Evolutionary conservation across 2,113 vertebrate genomes (phyloP).

Genomic region (Paedocypris sp.): DNA sequence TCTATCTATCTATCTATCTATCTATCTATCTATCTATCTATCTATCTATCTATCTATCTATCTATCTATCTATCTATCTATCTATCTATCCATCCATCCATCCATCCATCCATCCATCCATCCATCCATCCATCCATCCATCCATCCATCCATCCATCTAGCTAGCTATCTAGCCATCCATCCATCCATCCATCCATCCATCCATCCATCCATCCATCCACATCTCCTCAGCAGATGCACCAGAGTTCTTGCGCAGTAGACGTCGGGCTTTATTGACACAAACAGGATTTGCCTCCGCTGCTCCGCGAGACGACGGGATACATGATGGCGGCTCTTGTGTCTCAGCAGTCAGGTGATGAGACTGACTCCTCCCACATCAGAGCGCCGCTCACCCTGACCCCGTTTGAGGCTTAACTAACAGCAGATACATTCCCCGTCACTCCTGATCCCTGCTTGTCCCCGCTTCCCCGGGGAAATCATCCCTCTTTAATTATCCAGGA

Average conservation of each 20-base stretch:
- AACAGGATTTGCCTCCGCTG: constrained; percentile 14
- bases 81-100: no score
- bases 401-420: constrained; percentile 44
- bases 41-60: no score
- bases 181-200: no score
- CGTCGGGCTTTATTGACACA: constrained; percentile 22
- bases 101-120: no score
- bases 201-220: no score
- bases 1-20: no score
- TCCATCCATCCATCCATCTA: no score
- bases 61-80: no score
- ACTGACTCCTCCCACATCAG: constrained; percentile 29
- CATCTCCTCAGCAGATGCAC: constrained; percentile 19
- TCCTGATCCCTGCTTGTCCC: constrained; percentile 33
- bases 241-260: constrained; percentile 6
- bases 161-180: no score
- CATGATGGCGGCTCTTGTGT: constrained; percentile 28
- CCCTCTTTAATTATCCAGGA: constrained; percentile 48
- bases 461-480: constrained; percentile 38
- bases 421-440: constrained; percentile 37
- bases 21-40: no score
- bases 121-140: no score
- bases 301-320: constrained; percentile 14
- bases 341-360: constrained; percentile 27
- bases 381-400: constrained; percentile 38